Evolutionary conservation across 2,888 invertebrate species (phyloP).

Genomic region (Archips xylosteana): DNA sequence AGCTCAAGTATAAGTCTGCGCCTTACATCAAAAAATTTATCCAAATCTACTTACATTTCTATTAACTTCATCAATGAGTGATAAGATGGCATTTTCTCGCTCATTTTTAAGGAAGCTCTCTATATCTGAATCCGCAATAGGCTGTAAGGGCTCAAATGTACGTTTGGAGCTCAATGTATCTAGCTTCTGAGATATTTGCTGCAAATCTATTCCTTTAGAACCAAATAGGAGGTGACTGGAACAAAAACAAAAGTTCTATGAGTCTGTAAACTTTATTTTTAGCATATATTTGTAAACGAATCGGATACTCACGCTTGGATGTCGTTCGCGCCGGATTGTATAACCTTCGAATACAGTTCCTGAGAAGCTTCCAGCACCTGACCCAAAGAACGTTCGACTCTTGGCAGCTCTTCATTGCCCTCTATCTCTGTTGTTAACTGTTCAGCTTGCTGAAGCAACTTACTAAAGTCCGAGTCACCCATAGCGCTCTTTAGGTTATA

Average conservation of each 20-base stretch:
- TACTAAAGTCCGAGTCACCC: constrained; percentile 90
- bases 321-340: constrained; percentile 94
- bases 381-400: constrained; percentile 94
- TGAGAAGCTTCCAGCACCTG: constrained; percentile 97
- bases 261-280: background rate
- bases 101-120: constrained; percentile 96
- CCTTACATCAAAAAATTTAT: background rate
- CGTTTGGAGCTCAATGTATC: constrained; percentile 94
- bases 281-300: background rate
- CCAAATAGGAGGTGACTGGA: constrained; percentile 94
- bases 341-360: constrained; percentile 94
- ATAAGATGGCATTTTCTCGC: constrained; percentile 96
- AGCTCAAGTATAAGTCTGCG: background rate
- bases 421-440: constrained; percentile 96
- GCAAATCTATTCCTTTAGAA: constrained; percentile 96
- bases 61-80: constrained; percentile 95
- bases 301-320: constrained; percentile 93
- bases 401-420: constrained; percentile 92
- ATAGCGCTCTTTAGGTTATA: constrained; percentile 70
- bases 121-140: constrained; percentile 96
- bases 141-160: constrained; percentile 95
- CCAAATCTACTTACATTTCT: constrained; percentile 87
- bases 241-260: constrained; percentile 26
- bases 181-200: constrained; percentile 96
- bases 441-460: constrained; percentile 96